Evolutionary conservation across 2,113 vertebrate species (phyloP).

Genomic region (Chionodraco myersi): DNA sequence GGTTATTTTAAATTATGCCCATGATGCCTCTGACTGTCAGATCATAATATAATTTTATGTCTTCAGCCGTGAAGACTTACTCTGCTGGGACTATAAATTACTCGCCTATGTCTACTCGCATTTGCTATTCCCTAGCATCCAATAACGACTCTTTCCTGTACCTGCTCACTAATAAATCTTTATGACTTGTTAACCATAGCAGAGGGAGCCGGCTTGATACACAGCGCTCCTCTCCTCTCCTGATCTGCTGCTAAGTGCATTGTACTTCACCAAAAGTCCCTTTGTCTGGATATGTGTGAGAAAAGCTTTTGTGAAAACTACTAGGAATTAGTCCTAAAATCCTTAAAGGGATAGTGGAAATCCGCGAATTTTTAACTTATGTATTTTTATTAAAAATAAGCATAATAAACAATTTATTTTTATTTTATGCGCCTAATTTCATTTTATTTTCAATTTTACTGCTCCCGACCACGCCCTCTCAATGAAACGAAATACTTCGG

Average conservation of each 20-base stretch:
- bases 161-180: slow-evolving; percentile 70
- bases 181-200: slow-evolving; percentile 64
- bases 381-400: no score
- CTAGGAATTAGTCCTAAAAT: no score
- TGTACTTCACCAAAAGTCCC: slow-evolving; percentile 9
- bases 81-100: slow-evolving; percentile 69
- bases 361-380: no score
- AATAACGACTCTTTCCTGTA: slow-evolving; percentile 55
- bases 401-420: no score
- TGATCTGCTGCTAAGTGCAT: slow-evolving; percentile 40
- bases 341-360: no score
- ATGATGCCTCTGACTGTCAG: slow-evolving; percentile 58
- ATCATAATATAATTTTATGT: slow-evolving; percentile 65
- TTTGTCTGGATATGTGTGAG: slow-evolving; percentile 7
- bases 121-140: slow-evolving; percentile 62
- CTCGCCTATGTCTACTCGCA: slow-evolving; percentile 54
- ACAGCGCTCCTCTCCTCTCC: slow-evolving; percentile 29
- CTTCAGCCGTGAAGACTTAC: slow-evolving; percentile 50
- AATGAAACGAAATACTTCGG: no score
- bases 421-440: no score
- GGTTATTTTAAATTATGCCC: slow-evolving; percentile 59
- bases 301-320: neutral
- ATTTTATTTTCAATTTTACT: no score
- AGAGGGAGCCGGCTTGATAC: slow-evolving; percentile 49
- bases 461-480: no score